Percentiles rank a stretch among this genome's conserved stretches.
Evolutionary conservation across 2,888 invertebrate genomes (phyloP).

Genomic region (Polyommatus iphigenia): DNA sequence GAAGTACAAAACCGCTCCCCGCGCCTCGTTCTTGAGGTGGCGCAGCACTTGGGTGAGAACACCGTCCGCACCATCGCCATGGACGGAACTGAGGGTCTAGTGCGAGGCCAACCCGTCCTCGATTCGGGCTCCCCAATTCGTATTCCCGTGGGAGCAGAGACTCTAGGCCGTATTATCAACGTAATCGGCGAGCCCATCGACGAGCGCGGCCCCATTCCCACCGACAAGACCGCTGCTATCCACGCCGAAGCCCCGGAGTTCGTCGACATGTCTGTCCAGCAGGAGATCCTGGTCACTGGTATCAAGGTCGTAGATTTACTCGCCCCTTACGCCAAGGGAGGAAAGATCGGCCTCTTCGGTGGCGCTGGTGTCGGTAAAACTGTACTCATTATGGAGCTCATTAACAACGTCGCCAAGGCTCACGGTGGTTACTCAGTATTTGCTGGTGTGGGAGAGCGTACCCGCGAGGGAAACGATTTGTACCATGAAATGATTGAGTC

Average conservation of each 20-base stretch:
- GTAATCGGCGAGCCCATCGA: slow-evolving; percentile 94
- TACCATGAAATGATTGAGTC: slow-evolving; percentile 98
- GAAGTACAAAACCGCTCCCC: slow-evolving; percentile 93
- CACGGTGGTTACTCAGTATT: slow-evolving; percentile 98
- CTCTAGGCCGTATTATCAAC: slow-evolving; percentile 95
- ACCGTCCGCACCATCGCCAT: slow-evolving; percentile 95
- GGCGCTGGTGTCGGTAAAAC: slow-evolving; percentile 98
- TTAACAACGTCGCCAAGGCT: slow-evolving; percentile 97
- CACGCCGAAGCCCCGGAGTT: slow-evolving; percentile 95
- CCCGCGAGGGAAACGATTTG: slow-evolving; percentile 97
- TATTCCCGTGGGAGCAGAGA: slow-evolving; percentile 94
- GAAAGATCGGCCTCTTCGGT: slow-evolving; percentile 96
- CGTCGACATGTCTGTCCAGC: slow-evolving; percentile 94
- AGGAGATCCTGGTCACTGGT: slow-evolving; percentile 95
- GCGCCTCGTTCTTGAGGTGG: slow-evolving; percentile 90
- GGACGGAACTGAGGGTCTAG: slow-evolving; percentile 96
- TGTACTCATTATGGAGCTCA: slow-evolving; percentile 97
- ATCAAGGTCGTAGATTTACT: slow-evolving; percentile 97
- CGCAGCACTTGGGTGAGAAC: slow-evolving; percentile 95
- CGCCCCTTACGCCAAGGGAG: slow-evolving; percentile 96
- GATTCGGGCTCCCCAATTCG: slow-evolving; percentile 94
- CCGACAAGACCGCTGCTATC: slow-evolving; percentile 89
- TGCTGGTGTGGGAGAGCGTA: slow-evolving; percentile 96
- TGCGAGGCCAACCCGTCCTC: slow-evolving; percentile 89
- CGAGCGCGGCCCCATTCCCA: slow-evolving; percentile 92